Conservation (phyloP, 1,140 invertebrate genomes). For the Drosophila mayri region DNA sequence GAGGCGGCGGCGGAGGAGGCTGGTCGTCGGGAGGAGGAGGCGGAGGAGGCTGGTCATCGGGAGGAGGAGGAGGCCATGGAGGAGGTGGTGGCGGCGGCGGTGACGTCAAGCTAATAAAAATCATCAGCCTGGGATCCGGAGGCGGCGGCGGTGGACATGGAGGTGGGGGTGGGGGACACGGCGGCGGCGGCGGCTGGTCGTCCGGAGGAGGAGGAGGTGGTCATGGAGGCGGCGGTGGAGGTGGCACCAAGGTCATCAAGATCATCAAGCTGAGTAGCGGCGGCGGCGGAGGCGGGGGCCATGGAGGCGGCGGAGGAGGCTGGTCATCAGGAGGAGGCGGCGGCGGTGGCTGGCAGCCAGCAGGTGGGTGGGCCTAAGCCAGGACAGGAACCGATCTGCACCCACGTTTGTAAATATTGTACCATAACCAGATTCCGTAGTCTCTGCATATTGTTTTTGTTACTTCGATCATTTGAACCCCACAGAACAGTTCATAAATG, state of each 20-base stretch:
- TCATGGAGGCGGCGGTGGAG: constrained; percentile 41
- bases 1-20: constrained; percentile 62
- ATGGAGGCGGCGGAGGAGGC: constrained; percentile 52
- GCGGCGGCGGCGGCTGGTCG: constrained; percentile 56
- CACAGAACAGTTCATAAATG: constrained; percentile 27
- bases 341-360: constrained; percentile 76
- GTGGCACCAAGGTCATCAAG: constrained; percentile 63
- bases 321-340: constrained; percentile 43
- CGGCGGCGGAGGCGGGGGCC: constrained; percentile 50
- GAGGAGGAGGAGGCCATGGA: constrained; percentile 59
- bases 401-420: constrained; percentile 68
- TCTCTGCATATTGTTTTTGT: constrained; percentile 25
- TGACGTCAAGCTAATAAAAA: constrained; percentile 60
- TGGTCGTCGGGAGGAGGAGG: constrained; percentile 58
- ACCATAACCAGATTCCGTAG: constrained; percentile 45
- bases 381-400: background rate
- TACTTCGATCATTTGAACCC: background rate
- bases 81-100: constrained; percentile 67
- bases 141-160: constrained; percentile 64
- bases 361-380: constrained; percentile 76
- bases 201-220: constrained; percentile 46
- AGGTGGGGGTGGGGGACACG: constrained; percentile 55
- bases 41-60: constrained; percentile 59
- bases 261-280: constrained; percentile 44
- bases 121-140: constrained; percentile 54